Percentiles rank a stretch among this genome's conserved stretches.
Conservation (phyloP, 2,797 vertebrate genomes). For the Distichodus sexfasciatus region DNA sequence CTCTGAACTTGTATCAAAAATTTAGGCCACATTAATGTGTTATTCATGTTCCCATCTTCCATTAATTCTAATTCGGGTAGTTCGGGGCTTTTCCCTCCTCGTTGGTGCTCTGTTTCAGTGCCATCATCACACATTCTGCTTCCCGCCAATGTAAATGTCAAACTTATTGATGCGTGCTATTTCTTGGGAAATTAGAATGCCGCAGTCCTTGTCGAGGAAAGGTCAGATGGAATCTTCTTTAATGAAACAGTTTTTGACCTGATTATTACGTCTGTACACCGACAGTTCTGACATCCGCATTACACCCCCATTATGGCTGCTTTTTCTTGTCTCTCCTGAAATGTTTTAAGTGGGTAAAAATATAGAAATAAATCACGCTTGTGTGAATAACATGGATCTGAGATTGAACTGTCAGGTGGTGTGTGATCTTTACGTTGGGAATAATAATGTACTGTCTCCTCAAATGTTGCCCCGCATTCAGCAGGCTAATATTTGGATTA, state of each 20-base stretch:
- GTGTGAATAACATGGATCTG: constrained; percentile 23
- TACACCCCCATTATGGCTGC: background rate
- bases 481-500: constrained; percentile 27
- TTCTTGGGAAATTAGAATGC: constrained; percentile 50
- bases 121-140: constrained; percentile 10
- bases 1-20: background rate
- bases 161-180: constrained; percentile 39
- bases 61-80: constrained; percentile 33
- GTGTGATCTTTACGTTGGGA: constrained; percentile 7
- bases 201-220: constrained; percentile 35
- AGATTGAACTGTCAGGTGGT: constrained; percentile 21
- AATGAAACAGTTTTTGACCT: constrained; percentile 51
- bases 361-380: background rate
- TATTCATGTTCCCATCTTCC: constrained; percentile 29
- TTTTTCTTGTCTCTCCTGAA: background rate
- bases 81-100: constrained; percentile 22
- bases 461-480: constrained; percentile 13
- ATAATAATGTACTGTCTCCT: constrained; percentile 2
- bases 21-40: constrained; percentile 33
- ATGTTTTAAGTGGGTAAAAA: no score
- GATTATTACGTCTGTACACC: constrained; percentile 43
- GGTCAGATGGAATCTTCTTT: constrained; percentile 45
- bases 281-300: constrained; percentile 21
- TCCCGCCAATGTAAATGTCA: constrained; percentile 46
- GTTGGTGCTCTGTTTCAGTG: constrained; percentile 20